Conservation (phyloP, 2,888 invertebrate species). For the Oeneis ivallda region DNA sequence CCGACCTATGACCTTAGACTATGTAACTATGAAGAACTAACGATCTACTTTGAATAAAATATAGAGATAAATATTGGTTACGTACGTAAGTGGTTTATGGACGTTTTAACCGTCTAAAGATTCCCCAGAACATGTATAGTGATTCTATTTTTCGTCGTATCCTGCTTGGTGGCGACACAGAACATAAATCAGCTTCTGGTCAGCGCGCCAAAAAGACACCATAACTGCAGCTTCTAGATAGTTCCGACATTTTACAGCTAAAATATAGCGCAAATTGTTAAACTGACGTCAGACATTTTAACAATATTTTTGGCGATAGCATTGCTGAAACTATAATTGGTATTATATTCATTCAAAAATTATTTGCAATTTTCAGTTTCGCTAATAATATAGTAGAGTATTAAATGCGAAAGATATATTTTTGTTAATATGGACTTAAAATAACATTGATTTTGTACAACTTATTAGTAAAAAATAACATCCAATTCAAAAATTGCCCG, state of each 20-base stretch:
- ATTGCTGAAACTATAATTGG: background rate
- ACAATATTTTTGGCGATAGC: background rate
- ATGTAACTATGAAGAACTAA: too few relatives aligned
- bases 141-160: constrained; percentile 15
- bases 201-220: constrained; percentile 30
- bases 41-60: too few relatives aligned
- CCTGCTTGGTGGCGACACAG: constrained; percentile 12
- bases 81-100: too few relatives aligned
- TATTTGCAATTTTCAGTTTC: too few relatives aligned
- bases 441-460: too few relatives aligned
- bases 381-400: too few relatives aligned
- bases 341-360: background rate
- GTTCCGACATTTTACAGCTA: background rate
- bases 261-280: constrained; percentile 15
- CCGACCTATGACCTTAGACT: too few relatives aligned
- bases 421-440: too few relatives aligned
- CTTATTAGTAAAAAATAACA: too few relatives aligned
- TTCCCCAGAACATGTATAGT: background rate
- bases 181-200: constrained; percentile 30
- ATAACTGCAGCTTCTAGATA: constrained; percentile 17
- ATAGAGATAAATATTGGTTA: too few relatives aligned
- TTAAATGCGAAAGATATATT: too few relatives aligned
- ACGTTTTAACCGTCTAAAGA: constrained; percentile 8
- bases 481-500: too few relatives aligned
- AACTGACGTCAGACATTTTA: background rate